Evolutionary conservation across 2,113 vertebrate species (phyloP).

Genomic region (Axis porcinus): DNA sequence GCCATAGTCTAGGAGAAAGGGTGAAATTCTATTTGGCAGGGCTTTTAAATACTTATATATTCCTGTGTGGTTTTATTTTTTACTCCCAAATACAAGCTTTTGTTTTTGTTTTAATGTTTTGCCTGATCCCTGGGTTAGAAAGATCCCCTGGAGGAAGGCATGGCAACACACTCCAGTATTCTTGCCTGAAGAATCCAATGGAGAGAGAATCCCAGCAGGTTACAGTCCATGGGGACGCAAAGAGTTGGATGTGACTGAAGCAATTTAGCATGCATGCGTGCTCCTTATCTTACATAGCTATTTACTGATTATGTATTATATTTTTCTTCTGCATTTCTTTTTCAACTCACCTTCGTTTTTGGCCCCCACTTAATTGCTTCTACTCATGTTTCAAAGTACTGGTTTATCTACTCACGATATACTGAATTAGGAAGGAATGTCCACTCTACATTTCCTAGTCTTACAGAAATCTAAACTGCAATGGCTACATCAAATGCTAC

Average conservation of each 20-base stretch:
- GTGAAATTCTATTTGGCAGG: neutral
- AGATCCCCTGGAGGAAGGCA: neutral
- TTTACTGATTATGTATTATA: neutral
- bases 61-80: neutral
- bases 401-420: too few species aligned
- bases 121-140: neutral
- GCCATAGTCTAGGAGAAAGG: neutral
- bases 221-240: neutral
- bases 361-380: neutral
- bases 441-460: neutral
- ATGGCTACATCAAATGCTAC: rapidly evolving
- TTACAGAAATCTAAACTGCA: neutral
- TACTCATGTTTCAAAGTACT: neutral
- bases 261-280: neutral
- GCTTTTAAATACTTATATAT: neutral
- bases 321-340: neutral
- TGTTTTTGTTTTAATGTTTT: neutral
- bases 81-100: neutral
- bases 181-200: neutral
- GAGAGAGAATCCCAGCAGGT: neutral
- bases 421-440: neutral
- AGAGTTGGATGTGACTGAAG: neutral
- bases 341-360: neutral
- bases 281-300: neutral
- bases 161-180: neutral